Base-by-base conservation (phyloP, 1,140 invertebrate species). In the Delia radicum region DNA sequence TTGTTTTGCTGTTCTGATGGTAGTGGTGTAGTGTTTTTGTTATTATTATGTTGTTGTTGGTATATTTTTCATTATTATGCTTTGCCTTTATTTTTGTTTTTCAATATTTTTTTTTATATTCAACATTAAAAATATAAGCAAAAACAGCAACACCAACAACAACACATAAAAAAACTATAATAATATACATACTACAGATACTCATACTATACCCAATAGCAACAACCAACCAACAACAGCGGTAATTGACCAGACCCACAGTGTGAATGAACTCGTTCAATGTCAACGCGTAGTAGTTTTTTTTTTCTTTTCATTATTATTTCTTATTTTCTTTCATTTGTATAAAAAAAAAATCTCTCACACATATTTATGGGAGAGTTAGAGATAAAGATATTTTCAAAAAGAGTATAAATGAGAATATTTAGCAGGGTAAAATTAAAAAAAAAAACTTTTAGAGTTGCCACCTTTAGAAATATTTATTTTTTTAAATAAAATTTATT, bases 251-350 rank as follows among this genome's bases (percentile, higher is more conserved):
- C 77, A 76, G 76, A 65, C 12, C 29, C 65, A 48, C 27, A 71
- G 73, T 73, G 84, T 84, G 82, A 85, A 85, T 85, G 84, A 85
- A 85, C 84, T 83, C 84, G 82, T 85, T 85, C 84, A 85, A 85
- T 85, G 84, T 85, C 84, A 85, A 78, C 62, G 71, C 37, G 71
- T 73, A 48, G 37, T 28, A 26, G 71, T 73, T n/a, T 7, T 42
- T 24, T 74, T 26, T 61, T 29, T 7, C 5, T 21, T 33, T 12
- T 46, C 24, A 65, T 61, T 10, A 28, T 10, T 29, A n/a, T 15
- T 65, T 15, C 26, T 65, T 27, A 8, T 7, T n/a, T 69, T 37
- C 7, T 69, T 69, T n/a, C 27, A 28, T 15, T 69, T 69, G 21
- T 69, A 63, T 12, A 63, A n/a, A n/a, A n/a, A n/a, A n/a, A n/a